Conservation (phyloP, 2,888 invertebrate genomes). For the Argynnis bischoffii region DNA sequence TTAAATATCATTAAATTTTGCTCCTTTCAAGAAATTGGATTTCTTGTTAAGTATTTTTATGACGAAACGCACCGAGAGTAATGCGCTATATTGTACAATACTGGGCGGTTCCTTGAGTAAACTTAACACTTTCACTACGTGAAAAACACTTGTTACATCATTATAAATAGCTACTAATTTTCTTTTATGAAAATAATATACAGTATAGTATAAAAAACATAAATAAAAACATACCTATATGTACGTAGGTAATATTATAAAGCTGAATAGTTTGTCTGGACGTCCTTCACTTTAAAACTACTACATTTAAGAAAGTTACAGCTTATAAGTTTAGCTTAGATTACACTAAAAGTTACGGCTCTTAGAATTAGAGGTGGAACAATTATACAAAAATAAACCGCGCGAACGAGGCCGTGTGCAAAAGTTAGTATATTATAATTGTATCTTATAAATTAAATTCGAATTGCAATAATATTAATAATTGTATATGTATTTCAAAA, state of each 20-base stretch:
- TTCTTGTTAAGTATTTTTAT: constrained; percentile 26
- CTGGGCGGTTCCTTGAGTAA: constrained; percentile 37
- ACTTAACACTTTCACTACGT: constrained; percentile 38
- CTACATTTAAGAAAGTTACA: too few species aligned
- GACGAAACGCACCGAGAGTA: constrained; percentile 38
- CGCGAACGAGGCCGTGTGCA: too few species aligned
- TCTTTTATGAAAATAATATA: constrained; percentile 10
- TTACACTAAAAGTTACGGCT: too few species aligned
- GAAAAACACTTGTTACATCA: constrained; percentile 30
- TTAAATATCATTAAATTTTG: constrained; percentile 8
- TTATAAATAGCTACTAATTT: constrained; percentile 26
- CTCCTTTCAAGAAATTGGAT: constrained; percentile 8
- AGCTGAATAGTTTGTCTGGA: too few species aligned
- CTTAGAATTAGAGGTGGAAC: too few species aligned
- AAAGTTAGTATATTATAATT: too few species aligned
- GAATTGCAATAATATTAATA: not conserved
- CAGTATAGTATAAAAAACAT: not conserved
- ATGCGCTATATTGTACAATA: constrained; percentile 38
- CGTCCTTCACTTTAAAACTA: too few species aligned
- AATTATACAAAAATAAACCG: too few species aligned
- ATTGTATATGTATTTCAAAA: not conserved
- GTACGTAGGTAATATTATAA: too few species aligned
- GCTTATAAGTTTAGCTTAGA: too few species aligned
- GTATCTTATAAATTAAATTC: too few species aligned
- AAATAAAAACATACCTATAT: too few species aligned